Conservation (phyloP, 35 echinoderm and acorn worm genomes). For the Eucidaris tribuloides region DNA sequence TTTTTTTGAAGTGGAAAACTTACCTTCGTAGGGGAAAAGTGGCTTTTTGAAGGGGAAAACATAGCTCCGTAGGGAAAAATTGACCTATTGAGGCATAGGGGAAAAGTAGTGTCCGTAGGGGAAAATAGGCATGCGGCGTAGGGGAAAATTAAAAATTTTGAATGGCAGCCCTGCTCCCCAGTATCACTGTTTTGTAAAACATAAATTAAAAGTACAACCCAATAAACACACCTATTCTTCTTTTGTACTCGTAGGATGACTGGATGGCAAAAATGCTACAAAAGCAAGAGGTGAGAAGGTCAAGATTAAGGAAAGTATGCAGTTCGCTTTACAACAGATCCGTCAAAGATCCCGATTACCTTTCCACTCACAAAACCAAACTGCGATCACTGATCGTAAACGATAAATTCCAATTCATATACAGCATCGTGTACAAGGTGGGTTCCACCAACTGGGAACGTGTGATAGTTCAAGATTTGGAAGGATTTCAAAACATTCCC, state of each 20-base stretch:
- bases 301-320: conserved; percentile 21
- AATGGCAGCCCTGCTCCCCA: too few relatives aligned
- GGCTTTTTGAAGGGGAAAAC: too few relatives aligned
- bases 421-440: conserved; percentile 94
- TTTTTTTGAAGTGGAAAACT: too few relatives aligned
- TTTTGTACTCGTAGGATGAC: neutral
- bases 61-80: too few relatives aligned
- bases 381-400: conserved; percentile 82
- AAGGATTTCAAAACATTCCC: conserved; percentile 70
- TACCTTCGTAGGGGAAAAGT: too few relatives aligned
- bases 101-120: too few relatives aligned
- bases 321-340: neutral
- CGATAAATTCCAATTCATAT: conserved; percentile 73
- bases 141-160: too few relatives aligned
- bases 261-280: neutral
- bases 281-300: neutral
- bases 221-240: too few relatives aligned
- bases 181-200: too few relatives aligned
- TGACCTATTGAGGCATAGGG: too few relatives aligned
- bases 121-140: too few relatives aligned
- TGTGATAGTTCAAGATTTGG: conserved; percentile 79
- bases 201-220: too few relatives aligned
- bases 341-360: neutral
- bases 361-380: conserved; percentile 37
- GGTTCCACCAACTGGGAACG: conserved; percentile 93